phyloP scores from a whole-genome alignment of 2,113 vertebrate genomes.

The Cavia porcellus region DNA sequence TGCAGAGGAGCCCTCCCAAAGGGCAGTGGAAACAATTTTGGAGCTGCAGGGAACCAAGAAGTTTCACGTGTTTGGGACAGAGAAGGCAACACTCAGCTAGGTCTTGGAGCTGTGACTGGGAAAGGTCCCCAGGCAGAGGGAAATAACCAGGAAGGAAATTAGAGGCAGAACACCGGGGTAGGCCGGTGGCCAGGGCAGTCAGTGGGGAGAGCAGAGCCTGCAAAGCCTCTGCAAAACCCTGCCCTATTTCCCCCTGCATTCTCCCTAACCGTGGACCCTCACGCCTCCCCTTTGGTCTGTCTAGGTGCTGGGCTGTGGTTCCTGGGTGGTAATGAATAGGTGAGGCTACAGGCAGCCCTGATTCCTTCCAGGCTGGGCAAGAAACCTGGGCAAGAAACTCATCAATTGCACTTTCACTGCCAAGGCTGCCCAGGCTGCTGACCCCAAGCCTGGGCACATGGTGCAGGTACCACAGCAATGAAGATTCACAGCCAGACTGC shows the following conservation, averaged over 20 bases:
- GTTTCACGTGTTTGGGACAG: neutral
- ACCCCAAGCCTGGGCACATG: neutral
- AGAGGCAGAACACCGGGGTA: neutral
- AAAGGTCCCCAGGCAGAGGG: neutral
- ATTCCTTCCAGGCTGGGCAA: neutral
- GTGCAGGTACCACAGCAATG: neutral
- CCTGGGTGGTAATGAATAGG: neutral
- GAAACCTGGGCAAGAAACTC: neutral
- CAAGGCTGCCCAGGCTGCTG: neutral
- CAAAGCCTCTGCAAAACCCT: neutral
- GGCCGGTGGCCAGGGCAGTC: neutral
- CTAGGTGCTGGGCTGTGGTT: neutral
- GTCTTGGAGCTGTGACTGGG: neutral
- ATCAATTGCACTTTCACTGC: neutral
- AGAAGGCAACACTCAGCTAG: neutral
- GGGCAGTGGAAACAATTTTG: neutral
- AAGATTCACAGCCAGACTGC: neutral
- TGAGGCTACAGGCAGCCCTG: neutral
- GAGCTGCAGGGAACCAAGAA: neutral
- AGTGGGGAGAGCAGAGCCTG: neutral
- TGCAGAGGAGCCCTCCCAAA: neutral
- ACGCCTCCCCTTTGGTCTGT: neutral
- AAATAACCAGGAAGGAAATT: neutral
- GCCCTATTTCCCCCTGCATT: neutral
- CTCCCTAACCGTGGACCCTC: neutral